Percentiles rank a stretch among this genome's conserved stretches.
phyloP scores from a whole-genome alignment of 2,797 vertebrate species.

The Anguilla marmorata region DNA sequence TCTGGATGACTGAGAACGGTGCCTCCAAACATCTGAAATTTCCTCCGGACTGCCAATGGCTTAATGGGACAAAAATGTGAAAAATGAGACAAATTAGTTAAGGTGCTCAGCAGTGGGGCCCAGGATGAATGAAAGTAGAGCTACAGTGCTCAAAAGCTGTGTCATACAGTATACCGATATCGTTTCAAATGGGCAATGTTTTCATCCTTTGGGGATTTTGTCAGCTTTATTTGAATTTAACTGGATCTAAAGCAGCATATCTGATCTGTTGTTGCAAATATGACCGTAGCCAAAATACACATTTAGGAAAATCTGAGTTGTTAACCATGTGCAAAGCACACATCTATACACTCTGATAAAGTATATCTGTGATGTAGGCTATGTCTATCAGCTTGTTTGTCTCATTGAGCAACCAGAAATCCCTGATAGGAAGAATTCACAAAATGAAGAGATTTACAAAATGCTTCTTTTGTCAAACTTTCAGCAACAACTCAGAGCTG shows the following conservation, averaged over 20 bases:
- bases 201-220: too few species aligned
- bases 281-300: background rate
- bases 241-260: background rate
- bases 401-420: background rate
- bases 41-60: background rate
- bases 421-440: too few species aligned
- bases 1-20: constrained; percentile 15
- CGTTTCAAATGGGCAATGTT: too few species aligned
- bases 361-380: background rate
- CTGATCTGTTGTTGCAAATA: background rate
- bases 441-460: too few species aligned
- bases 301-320: background rate
- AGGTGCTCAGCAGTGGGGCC: too few species aligned
- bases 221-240: background rate
- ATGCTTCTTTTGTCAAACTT: too few species aligned
- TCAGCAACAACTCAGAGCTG: too few species aligned
- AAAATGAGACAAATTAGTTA: background rate
- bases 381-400: background rate
- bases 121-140: too few species aligned
- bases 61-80: background rate
- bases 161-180: too few species aligned
- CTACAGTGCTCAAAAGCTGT: too few species aligned
- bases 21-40: background rate
- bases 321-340: background rate
- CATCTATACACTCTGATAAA: background rate